Conservation (phyloP, 1,140 invertebrate species). For the Aphelinus atriplicis region DNA sequence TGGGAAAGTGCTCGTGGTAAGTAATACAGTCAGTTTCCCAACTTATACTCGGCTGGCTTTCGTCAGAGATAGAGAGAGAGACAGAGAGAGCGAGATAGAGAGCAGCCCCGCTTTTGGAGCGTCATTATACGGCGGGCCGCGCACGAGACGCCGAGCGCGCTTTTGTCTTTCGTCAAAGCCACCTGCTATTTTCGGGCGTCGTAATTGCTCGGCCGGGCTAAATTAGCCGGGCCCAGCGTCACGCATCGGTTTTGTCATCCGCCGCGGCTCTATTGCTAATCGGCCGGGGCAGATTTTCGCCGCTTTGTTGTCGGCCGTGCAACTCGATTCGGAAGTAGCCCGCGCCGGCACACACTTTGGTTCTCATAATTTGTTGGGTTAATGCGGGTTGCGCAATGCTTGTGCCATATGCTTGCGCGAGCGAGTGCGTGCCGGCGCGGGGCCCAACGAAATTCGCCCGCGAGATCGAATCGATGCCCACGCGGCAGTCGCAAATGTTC, state of each 20-base stretch:
- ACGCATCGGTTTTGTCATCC: constrained; percentile 8
- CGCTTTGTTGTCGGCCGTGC: background rate
- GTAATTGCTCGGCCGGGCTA: background rate
- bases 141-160: background rate
- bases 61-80: background rate
- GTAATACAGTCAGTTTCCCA: constrained; percentile 50
- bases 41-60: too few relatives aligned
- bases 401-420: constrained; percentile 10
- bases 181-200: constrained; percentile 9
- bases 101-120: too few relatives aligned
- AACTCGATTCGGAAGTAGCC: background rate
- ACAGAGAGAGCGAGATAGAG: background rate
- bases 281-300: background rate
- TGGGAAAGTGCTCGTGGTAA: constrained; percentile 85
- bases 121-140: too few relatives aligned
- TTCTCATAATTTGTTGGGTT: constrained; percentile 31
- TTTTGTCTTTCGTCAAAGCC: background rate
- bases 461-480: too few relatives aligned
- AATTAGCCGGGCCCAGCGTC: background rate
- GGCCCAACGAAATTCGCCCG: too few relatives aligned
- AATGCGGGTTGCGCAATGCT: constrained; percentile 9
- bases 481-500: too few relatives aligned
- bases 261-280: constrained; percentile 4
- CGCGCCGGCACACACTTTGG: background rate
- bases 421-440: background rate